Evolutionary conservation across 2,113 vertebrate species (phyloP).

Genomic region (Chamaetylas fuelleborni): DNA sequence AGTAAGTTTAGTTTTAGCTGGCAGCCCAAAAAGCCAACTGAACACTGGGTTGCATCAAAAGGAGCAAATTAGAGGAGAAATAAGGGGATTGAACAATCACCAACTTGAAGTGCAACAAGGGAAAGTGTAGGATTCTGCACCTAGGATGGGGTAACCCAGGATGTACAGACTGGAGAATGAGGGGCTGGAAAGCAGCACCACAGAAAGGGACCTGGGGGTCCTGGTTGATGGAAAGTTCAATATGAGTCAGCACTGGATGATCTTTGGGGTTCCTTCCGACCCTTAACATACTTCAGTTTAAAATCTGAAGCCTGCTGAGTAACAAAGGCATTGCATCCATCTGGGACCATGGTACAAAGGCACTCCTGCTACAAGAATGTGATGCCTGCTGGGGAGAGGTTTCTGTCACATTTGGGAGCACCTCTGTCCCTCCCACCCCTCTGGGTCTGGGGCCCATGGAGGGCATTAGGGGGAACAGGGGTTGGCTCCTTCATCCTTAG

Average conservation of each 20-base stretch:
- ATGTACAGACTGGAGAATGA: neutral
- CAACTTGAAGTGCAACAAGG: neutral
- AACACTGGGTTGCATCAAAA: neutral
- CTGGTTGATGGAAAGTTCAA: fast-evolving
- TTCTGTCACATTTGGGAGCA: neutral
- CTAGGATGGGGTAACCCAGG: neutral
- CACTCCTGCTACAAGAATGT: fast-evolving
- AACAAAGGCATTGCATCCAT: neutral
- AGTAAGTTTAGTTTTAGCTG: neutral
- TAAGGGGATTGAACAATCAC: neutral
- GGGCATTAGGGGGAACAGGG: neutral
- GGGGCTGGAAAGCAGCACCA: neutral
- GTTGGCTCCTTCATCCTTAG: neutral
- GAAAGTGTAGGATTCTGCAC: neutral
- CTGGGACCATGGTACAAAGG: neutral
- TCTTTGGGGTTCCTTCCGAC: neutral
- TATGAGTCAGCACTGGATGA: neutral
- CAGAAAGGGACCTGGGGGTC: neutral
- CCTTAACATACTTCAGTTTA: neutral
- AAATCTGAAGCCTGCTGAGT: neutral
- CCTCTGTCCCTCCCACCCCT: neutral
- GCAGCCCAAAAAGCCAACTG: neutral
- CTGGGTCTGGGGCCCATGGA: fast-evolving
- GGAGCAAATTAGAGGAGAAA: neutral
- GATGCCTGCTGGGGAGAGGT: neutral